These are phyloP conservation scores for Porites lobata DNA, from an alignment of 92 coral and sea anemone genomes.

Conservation along the genomic window DNA sequence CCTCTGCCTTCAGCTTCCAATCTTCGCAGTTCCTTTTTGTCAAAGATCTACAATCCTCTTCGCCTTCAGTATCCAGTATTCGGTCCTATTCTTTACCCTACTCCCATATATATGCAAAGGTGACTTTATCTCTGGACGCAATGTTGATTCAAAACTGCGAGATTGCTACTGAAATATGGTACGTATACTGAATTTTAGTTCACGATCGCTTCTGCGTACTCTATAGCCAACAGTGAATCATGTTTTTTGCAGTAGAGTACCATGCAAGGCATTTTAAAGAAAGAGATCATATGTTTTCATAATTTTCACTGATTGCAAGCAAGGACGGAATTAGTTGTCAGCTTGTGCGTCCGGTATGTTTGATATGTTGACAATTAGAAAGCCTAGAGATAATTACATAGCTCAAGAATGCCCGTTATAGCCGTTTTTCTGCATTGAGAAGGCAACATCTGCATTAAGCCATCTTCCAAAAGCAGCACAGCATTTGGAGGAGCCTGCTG, in stretches of 20 bases:
- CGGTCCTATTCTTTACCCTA: neutral
- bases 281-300: no score
- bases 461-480: neutral
- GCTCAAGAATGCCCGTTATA: no score
- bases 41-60: slow-evolving; percentile 49
- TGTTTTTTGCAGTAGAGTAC: no score
- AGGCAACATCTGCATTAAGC: neutral
- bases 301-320: no score
- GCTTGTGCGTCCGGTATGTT: no score
- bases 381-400: no score
- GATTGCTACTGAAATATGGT: neutral
- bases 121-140: slow-evolving; percentile 7
- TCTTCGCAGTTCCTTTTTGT: neutral
- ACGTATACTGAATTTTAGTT: no score
- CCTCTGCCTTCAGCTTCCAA: slow-evolving; percentile 47
- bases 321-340: no score
- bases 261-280: no score
- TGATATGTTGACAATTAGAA: no score
- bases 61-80: slow-evolving; percentile 20
- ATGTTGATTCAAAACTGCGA: slow-evolving; percentile 7
- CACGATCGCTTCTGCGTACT: no score
- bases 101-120: slow-evolving; percentile 21
- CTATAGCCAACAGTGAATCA: no score
- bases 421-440: neutral
- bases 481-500: neutral